These are phyloP conservation scores for Halictus rubicundus DNA, from an alignment of 1,140 invertebrate genomes.

Conservation along the genomic window DNA sequence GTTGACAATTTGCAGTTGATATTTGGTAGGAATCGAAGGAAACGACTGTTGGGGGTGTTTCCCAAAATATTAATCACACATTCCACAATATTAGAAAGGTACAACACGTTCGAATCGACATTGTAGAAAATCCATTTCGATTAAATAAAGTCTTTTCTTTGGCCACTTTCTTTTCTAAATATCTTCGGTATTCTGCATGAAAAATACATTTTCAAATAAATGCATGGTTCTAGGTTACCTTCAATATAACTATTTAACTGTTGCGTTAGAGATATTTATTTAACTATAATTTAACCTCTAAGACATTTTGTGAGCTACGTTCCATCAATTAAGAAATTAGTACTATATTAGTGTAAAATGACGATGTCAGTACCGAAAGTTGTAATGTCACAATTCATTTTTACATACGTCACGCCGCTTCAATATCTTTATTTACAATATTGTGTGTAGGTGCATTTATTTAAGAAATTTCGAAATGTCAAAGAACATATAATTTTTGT, in stretches of 20 bases:
- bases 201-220: conserved; percentile 1
- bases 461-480: neutral
- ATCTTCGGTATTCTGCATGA: neutral
- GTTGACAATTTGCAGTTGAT: conserved; percentile 50
- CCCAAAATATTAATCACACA: conserved; percentile 4
- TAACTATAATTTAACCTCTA: conserved; percentile 13
- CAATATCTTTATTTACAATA: neutral
- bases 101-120: neutral
- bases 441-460: neutral
- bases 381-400: neutral
- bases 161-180: neutral
- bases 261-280: neutral
- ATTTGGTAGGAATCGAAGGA: conserved; percentile 24
- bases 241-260: neutral
- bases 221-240: conserved; percentile 14
- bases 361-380: neutral
- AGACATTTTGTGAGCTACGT: neutral
- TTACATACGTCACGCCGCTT: neutral
- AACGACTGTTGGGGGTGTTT: conserved; percentile 41
- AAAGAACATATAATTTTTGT: neutral
- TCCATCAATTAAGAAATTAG: neutral
- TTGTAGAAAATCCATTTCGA: neutral
- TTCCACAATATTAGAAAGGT: conserved; percentile 31
- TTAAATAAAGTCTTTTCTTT: neutral
- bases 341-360: neutral